Evolutionary conservation across 2,888 invertebrate species (phyloP), one percentile per base, ranked within the genome.

Genomic region (Brachypalpus laphriformis): DNA sequence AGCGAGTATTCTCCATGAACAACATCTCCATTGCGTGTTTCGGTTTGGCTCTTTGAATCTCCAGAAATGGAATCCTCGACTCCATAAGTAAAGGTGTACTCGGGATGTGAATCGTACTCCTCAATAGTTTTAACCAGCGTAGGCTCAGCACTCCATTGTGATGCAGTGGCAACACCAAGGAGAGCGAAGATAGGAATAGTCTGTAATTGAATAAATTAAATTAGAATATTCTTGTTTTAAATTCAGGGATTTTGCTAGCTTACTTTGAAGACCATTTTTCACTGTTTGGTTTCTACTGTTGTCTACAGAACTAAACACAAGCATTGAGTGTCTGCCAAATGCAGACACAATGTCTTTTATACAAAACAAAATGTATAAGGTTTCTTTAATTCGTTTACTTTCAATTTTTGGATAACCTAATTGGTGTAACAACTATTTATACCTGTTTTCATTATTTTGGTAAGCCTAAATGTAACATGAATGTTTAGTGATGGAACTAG

Each of bases 1-100:
- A 92, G 88, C 16, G 91, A 91, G 88, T 92, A 92, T 83, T 89
- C 89, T 25, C 92, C 92, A 71, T 91, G 90, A 34, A 92, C 92
- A 63, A 88, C 89, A 88, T 92, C 92, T 74, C 92, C 92, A 81
- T 90, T 88, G 65, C 92, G 91, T 6, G 90, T 87, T 89, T 92
- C 92, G 68, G 90, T 90, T 88, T 92, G 92, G 83, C 87, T 89
- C 87, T 92, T 92, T 76, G 89, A 88, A 88, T 93, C 92, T 9
- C 92, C 92, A 87, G 92, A 92, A 70, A 89, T 88, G 18, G 89
- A 89, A 86, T 91, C 92, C 87, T 90, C 89, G 6, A 91, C 91
- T 51, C 89, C 88, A 80, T 91, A 92, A 8, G 88, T 88, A 87
- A 89, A 91, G 42, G 90, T 89, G 34, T 87, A 87, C 45, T 87